Evolutionary conservation across 2,888 invertebrate species (phyloP).

Genomic region (Ophioninae sp.): DNA sequence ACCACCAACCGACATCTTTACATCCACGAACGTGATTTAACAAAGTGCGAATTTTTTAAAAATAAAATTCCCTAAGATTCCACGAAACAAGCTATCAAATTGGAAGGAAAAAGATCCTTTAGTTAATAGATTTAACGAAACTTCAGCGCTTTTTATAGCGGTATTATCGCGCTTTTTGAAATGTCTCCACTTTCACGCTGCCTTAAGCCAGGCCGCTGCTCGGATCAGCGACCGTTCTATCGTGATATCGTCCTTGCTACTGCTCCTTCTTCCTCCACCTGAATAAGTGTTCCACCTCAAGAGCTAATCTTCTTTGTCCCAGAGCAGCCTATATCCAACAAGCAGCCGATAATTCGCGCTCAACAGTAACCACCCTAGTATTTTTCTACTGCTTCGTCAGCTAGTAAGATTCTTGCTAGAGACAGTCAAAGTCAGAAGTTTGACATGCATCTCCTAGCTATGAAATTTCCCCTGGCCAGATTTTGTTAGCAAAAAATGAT

Average conservation of each 20-base stretch:
- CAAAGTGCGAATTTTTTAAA: conserved; percentile 16
- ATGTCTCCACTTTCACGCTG: background rate
- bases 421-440: too few species aligned
- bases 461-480: too few species aligned
- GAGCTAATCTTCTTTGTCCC: conserved; percentile 13
- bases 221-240: background rate
- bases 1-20: background rate
- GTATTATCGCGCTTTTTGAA: background rate
- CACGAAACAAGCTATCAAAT: conserved; percentile 38
- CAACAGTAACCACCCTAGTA: too few species aligned
- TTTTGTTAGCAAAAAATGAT: too few species aligned
- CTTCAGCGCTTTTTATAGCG: background rate
- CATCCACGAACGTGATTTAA: conserved; percentile 19
- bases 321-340: too few species aligned
- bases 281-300: too few species aligned
- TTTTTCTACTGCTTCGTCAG: too few species aligned
- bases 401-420: too few species aligned
- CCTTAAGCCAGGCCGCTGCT: background rate
- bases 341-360: too few species aligned
- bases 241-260: background rate
- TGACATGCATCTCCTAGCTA: too few species aligned
- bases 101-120: background rate
- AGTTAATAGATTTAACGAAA: background rate
- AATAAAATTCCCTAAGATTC: conserved; percentile 36
- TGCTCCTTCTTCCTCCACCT: too few species aligned